phyloP scores from a whole-genome alignment of 2,888 invertebrate genomes.

The Drosophila diplacantha region DNA sequence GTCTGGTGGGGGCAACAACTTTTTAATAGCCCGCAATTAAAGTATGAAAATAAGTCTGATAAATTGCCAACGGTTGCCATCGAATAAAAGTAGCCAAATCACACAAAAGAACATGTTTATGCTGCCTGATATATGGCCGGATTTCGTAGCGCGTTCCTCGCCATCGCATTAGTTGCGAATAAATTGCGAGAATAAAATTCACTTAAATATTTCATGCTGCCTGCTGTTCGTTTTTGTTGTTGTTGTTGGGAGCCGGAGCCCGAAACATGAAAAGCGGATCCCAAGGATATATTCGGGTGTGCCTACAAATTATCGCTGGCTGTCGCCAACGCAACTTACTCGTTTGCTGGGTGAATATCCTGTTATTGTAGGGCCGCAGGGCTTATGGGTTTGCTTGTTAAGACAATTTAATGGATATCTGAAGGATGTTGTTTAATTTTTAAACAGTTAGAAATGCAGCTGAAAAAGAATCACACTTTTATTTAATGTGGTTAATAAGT shows the following conservation, averaged over 20 bases:
- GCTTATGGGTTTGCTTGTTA: background rate
- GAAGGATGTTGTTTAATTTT: background rate
- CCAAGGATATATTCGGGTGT: slow-evolving; percentile 50
- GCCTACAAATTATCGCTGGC: slow-evolving; percentile 63
- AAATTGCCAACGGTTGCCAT: slow-evolving; percentile 31
- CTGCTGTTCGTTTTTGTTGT: slow-evolving; percentile 1
- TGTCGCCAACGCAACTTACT: slow-evolving; percentile 32
- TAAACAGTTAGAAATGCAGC: no score
- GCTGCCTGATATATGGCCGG: slow-evolving; percentile 37
- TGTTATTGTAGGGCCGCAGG: background rate
- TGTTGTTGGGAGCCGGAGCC: slow-evolving; percentile 11
- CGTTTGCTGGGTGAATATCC: background rate
- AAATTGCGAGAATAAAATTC: slow-evolving; percentile 64
- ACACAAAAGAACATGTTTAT: slow-evolving; percentile 58
- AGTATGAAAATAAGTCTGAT: slow-evolving; percentile 40
- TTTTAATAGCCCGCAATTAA: slow-evolving; percentile 64
- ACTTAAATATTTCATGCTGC: slow-evolving; percentile 64
- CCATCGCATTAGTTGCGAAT: slow-evolving; percentile 60
- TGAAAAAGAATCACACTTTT: no score
- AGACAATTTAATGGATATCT: fast-evolving
- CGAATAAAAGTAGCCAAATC: slow-evolving; percentile 48
- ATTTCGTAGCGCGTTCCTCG: slow-evolving; percentile 9
- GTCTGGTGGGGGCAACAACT: slow-evolving; percentile 62
- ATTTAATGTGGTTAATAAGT: background rate
- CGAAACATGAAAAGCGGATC: slow-evolving; percentile 50